These are phyloP conservation scores for Phyllotreta striolata DNA, from an alignment of 2,888 invertebrate genomes.

Conservation along the genomic window DNA sequence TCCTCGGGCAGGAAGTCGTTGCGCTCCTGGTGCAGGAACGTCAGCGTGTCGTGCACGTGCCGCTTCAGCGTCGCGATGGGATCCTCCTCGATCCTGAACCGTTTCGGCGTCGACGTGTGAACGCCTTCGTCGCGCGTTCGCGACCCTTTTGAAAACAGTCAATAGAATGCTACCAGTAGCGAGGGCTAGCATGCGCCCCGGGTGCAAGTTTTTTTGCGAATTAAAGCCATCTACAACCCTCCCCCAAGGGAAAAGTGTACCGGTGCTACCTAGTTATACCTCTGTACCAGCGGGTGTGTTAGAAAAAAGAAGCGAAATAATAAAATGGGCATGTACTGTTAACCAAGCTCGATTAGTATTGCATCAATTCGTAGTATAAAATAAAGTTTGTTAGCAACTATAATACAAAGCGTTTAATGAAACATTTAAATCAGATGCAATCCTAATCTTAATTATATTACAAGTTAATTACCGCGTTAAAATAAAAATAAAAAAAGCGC, in stretches of 20 bases:
- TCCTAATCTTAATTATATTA: conserved; percentile 10
- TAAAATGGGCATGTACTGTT: conserved; percentile 57
- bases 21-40: conserved; percentile 60
- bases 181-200: conserved; percentile 38
- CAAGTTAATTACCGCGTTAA: neutral
- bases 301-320: conserved; percentile 47
- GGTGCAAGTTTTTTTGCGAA: conserved; percentile 44
- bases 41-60: conserved; percentile 58
- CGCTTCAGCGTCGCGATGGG: conserved; percentile 55
- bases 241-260: conserved; percentile 34
- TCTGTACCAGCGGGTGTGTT: conserved; percentile 22
- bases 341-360: conserved; percentile 21
- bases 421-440: neutral
- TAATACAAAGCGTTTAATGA: neutral
- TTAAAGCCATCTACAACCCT: conserved; percentile 38
- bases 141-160: conserved; percentile 46
- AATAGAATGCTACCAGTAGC: conserved; percentile 47
- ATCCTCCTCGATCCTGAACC: conserved; percentile 42
- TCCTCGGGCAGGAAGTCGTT: conserved; percentile 60
- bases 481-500: conserved; percentile 26
- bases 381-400: neutral
- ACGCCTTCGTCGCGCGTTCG: conserved; percentile 43
- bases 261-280: conserved; percentile 26
- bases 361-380: conserved; percentile 7
- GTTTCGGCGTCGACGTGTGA: conserved; percentile 50